Conservation (phyloP, 2,888 invertebrate species). For the Sepiola atlantica region DNA sequence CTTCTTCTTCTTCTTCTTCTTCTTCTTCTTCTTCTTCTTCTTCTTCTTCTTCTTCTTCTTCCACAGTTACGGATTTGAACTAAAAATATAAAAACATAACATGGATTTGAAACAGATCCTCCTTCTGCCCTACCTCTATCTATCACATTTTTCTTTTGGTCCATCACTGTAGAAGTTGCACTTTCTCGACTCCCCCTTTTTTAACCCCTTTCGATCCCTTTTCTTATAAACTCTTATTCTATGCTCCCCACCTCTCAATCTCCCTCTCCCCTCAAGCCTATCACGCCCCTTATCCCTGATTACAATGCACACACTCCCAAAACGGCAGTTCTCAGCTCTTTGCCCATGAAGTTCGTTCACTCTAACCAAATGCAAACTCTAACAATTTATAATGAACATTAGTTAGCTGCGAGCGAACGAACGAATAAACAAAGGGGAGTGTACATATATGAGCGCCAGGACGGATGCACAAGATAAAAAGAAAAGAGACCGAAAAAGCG, state of each 20-base stretch:
- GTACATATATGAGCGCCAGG: background rate
- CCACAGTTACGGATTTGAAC: no score
- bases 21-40: no score
- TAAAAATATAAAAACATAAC: no score
- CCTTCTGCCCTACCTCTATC: no score
- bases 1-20: no score
- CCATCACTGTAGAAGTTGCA: no score
- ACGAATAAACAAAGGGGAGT: background rate
- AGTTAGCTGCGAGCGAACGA: background rate
- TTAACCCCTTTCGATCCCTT: background rate
- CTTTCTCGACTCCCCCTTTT: background rate
- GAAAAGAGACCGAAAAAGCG: background rate
- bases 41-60: no score
- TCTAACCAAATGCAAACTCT: background rate
- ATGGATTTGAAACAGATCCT: no score
- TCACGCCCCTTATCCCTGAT: background rate
- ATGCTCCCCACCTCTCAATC: background rate
- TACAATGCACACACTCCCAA: background rate
- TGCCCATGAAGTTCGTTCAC: background rate
- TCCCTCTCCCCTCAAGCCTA: background rate
- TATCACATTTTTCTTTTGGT: no score
- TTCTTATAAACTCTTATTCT: background rate
- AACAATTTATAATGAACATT: background rate
- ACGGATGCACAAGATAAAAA: background rate
- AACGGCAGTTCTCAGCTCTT: background rate